phyloP scores from a whole-genome alignment of 2,113 vertebrate species.

The Rhabdomys dilectus region DNA sequence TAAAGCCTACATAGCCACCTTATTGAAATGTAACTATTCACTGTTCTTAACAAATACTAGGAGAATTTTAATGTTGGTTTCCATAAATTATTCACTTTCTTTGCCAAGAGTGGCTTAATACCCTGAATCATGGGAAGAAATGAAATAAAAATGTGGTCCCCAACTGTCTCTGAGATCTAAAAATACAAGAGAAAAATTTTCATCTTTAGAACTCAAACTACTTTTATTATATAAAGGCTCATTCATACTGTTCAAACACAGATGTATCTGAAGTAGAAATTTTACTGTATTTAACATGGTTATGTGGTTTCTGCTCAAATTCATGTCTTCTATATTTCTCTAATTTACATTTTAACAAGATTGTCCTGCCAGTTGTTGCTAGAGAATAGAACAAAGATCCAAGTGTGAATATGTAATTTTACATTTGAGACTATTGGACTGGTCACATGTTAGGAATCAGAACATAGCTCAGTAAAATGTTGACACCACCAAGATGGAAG shows the following conservation, averaged over 20 bases:
- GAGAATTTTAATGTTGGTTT: not conserved
- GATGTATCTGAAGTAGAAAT: slow-evolving; percentile 65
- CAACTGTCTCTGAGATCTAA: not conserved
- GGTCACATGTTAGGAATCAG: not conserved
- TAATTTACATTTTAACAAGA: slow-evolving; percentile 77
- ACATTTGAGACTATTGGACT: not conserved
- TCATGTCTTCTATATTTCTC: slow-evolving; percentile 38
- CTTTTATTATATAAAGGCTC: slow-evolving; percentile 49
- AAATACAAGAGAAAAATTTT: slow-evolving; percentile 2
- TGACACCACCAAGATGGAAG: accelerated
- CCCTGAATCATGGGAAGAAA: slow-evolving; percentile 3
- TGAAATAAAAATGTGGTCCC: not conserved
- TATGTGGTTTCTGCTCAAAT: slow-evolving; percentile 45
- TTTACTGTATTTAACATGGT: slow-evolving; percentile 48
- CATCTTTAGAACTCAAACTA: slow-evolving; percentile 56
- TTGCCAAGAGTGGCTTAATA: slow-evolving; percentile 39
- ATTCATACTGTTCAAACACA: slow-evolving; percentile 61
- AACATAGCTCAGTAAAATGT: not conserved
- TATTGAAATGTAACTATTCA: slow-evolving; percentile 38
- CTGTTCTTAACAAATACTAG: not conserved
- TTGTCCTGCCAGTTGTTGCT: slow-evolving; percentile 22
- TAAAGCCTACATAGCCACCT: not conserved
- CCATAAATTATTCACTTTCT: not conserved
- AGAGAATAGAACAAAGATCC: not conserved
- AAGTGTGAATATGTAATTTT: not conserved